Evolutionary conservation across 2,113 vertebrate species (phyloP).

Genomic region (Cyanoramphus novaezelandiae): DNA sequence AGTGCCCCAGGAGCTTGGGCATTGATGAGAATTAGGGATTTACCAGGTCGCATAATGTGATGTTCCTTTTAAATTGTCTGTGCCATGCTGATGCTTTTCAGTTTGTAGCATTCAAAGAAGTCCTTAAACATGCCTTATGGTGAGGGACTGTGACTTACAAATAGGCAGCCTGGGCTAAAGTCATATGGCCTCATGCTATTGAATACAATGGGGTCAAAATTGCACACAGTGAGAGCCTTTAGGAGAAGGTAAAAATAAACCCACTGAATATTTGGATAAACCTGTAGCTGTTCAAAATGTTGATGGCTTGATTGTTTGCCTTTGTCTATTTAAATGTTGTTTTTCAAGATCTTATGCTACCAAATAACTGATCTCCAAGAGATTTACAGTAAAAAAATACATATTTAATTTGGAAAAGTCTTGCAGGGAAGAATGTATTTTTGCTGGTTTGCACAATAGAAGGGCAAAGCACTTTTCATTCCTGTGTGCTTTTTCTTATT

Average conservation of each 20-base stretch:
- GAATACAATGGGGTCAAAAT: background rate
- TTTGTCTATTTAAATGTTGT: constrained; percentile 18
- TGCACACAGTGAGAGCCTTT: fast-evolving
- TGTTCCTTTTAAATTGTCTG: background rate
- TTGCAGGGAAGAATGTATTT: constrained; percentile 29
- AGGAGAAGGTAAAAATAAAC: constrained; percentile 22
- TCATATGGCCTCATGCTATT: background rate
- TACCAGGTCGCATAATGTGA: fast-evolving
- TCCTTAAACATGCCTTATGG: background rate
- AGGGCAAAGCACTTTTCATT: constrained; percentile 58
- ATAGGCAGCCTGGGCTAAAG: background rate
- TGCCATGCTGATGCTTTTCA: background rate
- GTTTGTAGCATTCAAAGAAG: background rate
- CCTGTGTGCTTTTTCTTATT: constrained; percentile 7
- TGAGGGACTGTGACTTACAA: background rate
- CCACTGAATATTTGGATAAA: background rate
- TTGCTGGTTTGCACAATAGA: constrained; percentile 57
- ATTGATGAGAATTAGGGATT: background rate
- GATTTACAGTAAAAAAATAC: background rate
- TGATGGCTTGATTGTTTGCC: constrained; percentile 12
- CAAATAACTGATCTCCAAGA: constrained; percentile 14
- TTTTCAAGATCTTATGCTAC: background rate
- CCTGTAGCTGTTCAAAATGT: background rate
- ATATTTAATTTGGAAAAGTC: constrained; percentile 26
- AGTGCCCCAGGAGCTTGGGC: background rate